Evolutionary conservation across 2,113 vertebrate genomes (phyloP), one percentile per base, ranked within the genome.

Genomic region (Chitala chitala): DNA sequence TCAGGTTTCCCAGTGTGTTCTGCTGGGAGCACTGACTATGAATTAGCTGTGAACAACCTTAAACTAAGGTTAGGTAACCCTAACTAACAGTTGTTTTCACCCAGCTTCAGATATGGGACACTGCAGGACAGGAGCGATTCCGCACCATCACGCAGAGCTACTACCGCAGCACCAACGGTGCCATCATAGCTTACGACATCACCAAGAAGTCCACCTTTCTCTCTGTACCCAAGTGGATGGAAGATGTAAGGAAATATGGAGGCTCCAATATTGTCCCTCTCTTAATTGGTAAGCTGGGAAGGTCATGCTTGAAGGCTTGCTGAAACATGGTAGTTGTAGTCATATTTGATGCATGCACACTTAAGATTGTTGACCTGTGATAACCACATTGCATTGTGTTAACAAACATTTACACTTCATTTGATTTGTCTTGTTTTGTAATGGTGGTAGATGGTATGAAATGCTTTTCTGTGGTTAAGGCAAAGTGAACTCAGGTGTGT

Each of bases 101-200:
- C n/a, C 59, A 95, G 94, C 78, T 95, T 83, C 94, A 94, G 90
- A 95, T 95, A 78, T 95, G 94, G 94, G 94, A 95, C 86, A 95
- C 94, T 0, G 94, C 94, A 0, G 94, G 94, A 54, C 94, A 95
- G 87, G 94, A 95, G 80, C 81, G 94, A 0, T 95, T 95, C 81
- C 90, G 93, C 8, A 95, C 94, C 44, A 95, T 95, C 85, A 95
- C 94, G 0, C 94, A 95, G 89, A 95, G 93, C 63, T 95, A 95
- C 15, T 95, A 95, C 69, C 92, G 93, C 77, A 94, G 93, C 65
- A 92, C 92, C 78, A 94, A 93, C 0, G 94, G 93, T 1, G 94
- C 94, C 76, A 92, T 95, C 85, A 89, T 95, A 0, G 91, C 93
- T 1, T 95, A 94, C 0, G 93, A 95, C 80, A 94, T 95, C 86